Conservation (phyloP, 2,113 vertebrate genomes). For the Athene cunicularia region DNA sequence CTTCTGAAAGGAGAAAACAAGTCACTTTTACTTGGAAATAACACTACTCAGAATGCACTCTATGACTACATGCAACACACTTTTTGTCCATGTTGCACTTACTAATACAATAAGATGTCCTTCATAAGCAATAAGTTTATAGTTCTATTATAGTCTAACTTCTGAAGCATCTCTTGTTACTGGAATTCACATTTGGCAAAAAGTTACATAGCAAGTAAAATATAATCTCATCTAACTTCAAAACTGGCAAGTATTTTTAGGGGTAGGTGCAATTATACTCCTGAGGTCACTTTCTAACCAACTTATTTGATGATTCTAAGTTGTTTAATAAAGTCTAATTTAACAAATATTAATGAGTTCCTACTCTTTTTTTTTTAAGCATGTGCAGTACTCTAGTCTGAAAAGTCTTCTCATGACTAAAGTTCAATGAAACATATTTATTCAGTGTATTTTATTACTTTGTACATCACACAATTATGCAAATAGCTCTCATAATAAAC, state of each 20-base stretch:
- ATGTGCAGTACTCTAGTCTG: not conserved
- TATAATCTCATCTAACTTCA: not conserved
- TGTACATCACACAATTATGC: not conserved
- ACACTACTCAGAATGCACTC: not conserved
- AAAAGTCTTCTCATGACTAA: not conserved
- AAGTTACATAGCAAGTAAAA: not conserved
- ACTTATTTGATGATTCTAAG: not conserved
- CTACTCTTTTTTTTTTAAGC: not conserved
- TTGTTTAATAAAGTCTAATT: not conserved
- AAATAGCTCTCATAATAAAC: not conserved
- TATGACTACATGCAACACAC: not conserved
- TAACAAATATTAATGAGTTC: not conserved
- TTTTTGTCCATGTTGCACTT: not conserved
- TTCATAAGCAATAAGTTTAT: not conserved
- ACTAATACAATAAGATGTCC: not conserved
- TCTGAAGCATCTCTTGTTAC: not conserved
- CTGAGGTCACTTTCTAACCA: not conserved
- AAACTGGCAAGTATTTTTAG: not conserved
- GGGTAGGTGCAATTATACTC: not conserved
- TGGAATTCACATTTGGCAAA: not conserved
- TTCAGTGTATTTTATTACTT: not conserved
- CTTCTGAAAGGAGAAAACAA: conserved; percentile 70
- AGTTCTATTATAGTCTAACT: not conserved
- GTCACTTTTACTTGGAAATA: not conserved
- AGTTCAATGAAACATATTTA: not conserved